phyloP scores from a whole-genome alignment of 1,140 invertebrate species.

The Hesperophylax magnus region DNA sequence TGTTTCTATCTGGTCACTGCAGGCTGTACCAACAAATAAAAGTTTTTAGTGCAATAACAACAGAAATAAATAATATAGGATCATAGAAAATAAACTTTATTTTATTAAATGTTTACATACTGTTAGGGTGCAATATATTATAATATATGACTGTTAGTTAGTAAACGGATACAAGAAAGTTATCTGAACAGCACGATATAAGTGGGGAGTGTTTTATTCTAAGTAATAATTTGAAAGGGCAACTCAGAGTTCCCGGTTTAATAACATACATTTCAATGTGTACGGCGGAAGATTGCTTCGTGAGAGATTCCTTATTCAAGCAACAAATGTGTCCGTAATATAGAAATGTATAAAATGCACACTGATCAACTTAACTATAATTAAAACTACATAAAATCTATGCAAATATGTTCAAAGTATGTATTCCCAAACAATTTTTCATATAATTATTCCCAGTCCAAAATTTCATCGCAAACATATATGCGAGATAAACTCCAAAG shows the following conservation, averaged over 20 bases:
- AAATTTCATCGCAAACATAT: conserved; percentile 12
- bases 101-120: conserved; percentile 32
- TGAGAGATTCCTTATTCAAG: conserved; percentile 16
- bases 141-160: neutral
- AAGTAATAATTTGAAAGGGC: conserved; percentile 16
- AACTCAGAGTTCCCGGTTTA: conserved; percentile 17
- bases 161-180: neutral
- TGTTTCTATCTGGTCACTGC: too few species aligned
- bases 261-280: conserved; percentile 4
- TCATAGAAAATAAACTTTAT: conserved; percentile 51
- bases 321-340: conserved; percentile 21
- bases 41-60: neutral
- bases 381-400: conserved; percentile 52
- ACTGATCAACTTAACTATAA: conserved; percentile 35
- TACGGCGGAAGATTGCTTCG: conserved; percentile 7
- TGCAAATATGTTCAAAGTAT: conserved; percentile 40
- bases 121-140: conserved; percentile 17
- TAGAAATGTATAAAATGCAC: conserved; percentile 43
- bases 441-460: conserved; percentile 22
- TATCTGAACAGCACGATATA: neutral
- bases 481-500: conserved; percentile 29
- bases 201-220: conserved; percentile 25
- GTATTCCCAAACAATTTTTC: conserved; percentile 26
- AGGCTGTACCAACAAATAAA: too few species aligned
- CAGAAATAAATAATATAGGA: conserved; percentile 20